A percentile compares a stretch with the other conserved stretches of the same genome.
Conservation (phyloP, 2,888 invertebrate genomes). For the Aethes cnicana region DNA sequence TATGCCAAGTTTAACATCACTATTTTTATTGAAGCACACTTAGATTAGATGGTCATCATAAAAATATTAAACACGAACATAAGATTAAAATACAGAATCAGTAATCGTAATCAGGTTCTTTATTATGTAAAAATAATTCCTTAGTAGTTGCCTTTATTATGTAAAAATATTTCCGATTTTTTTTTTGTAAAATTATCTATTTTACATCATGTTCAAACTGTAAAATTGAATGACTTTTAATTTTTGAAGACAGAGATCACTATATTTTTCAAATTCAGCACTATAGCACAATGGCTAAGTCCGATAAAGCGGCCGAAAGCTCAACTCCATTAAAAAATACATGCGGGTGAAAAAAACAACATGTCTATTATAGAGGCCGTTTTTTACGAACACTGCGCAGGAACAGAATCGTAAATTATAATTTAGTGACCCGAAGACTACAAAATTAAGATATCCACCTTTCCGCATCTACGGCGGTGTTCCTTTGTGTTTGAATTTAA, state of each 20-base stretch:
- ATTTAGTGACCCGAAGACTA: slow-evolving; percentile 69
- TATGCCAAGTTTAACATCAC: no score
- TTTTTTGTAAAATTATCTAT: no score
- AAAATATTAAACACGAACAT: no score
- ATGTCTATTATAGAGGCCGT: slow-evolving; percentile 73
- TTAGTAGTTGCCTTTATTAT: no score
- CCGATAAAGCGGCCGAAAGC: slow-evolving; percentile 59
- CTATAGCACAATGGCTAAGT: slow-evolving; percentile 48
- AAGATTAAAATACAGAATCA: no score
- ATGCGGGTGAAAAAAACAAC: slow-evolving; percentile 72
- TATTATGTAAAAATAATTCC: no score
- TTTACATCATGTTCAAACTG: no score
- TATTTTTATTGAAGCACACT: no score
- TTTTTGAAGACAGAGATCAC: slow-evolving; percentile 60
- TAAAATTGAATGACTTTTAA: no score
- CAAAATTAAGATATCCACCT: slow-evolving; percentile 77
- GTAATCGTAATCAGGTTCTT: no score
- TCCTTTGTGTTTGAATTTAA: slow-evolving; percentile 56
- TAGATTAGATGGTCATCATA: no score
- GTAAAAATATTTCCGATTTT: no score
- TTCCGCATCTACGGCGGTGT: slow-evolving; percentile 65
- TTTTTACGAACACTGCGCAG: slow-evolving; percentile 66
- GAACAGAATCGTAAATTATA: slow-evolving; percentile 78
- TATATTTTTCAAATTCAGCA: slow-evolving; percentile 46
- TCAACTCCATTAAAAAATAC: slow-evolving; percentile 62